phyloP scores from a whole-genome alignment of 1,140 invertebrate species.

The Marisa cornuarietis region DNA sequence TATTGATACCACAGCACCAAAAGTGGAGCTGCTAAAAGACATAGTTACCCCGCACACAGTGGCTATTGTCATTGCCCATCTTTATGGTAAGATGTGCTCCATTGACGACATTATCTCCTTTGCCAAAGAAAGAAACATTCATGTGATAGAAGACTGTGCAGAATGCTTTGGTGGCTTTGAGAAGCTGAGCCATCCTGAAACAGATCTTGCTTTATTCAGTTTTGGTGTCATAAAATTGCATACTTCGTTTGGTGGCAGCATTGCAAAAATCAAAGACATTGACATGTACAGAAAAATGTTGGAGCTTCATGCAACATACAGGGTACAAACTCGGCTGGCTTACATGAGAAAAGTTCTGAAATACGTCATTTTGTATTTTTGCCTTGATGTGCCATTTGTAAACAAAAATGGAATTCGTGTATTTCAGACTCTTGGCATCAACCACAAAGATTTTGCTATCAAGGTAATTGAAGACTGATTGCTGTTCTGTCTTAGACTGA shows the following conservation, averaged over 20 bases:
- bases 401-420: constrained; percentile 47
- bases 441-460: constrained; percentile 51
- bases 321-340: constrained; percentile 43
- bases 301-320: constrained; percentile 43
- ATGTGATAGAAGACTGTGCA: constrained; percentile 65
- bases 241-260: constrained; percentile 63
- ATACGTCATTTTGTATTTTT: constrained; percentile 50
- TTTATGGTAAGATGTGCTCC: constrained; percentile 61
- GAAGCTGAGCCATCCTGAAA: constrained; percentile 55
- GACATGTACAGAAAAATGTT: constrained; percentile 56
- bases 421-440: constrained; percentile 47
- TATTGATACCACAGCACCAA: constrained; percentile 60
- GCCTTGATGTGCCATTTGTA: constrained; percentile 52
- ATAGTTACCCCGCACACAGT: constrained; percentile 62
- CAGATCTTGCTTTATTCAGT: constrained; percentile 63
- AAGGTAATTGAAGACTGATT: constrained; percentile 28
- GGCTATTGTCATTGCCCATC: constrained; percentile 62
- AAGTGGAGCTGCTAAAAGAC: constrained; percentile 53
- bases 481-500: no score
- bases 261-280: constrained; percentile 60
- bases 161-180: constrained; percentile 64
- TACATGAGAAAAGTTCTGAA: constrained; percentile 63
- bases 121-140: constrained; percentile 51
- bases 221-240: constrained; percentile 66
- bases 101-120: constrained; percentile 57